Base-by-base conservation (phyloP, 2,113 vertebrate genomes). In the Menura novaehollandiae region DNA sequence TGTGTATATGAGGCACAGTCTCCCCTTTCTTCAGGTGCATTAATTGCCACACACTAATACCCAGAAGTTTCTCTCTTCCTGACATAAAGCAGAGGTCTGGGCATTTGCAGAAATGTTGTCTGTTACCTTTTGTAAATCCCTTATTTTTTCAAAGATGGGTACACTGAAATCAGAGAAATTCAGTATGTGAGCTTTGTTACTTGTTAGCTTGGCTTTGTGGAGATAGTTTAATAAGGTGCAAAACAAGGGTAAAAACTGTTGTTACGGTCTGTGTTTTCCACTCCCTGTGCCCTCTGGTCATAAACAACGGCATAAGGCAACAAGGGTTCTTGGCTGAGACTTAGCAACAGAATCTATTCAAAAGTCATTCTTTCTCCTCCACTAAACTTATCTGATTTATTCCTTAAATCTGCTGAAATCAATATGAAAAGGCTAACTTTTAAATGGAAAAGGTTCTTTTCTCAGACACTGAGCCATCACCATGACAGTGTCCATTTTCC, bases 401-500 rank as follows among this genome's bases (percentile, higher is more conserved):
- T 86, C 85, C 47, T 86, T 51, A 92, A 82, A 78, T 78, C n/a
- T 92, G 10, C 43, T 68, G 82, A 88, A 77, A 94, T 91, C 93
- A 71, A 94, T 91, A 78, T 60, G 39, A 94, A 91, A 71, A 81
- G 13, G 19, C 26, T 80, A 89, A 68, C 56, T 93, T 94, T 39
- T 58, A 95, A 86, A 53, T 46, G 21, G 82, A 75, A 73, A 85
- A 85, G 55, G 51, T 39, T 88, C 11, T 92, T 86, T 87, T 92
- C 87, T 92, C 83, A 87, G 76, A 35, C 32, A 53, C 44, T 5
- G n/a, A 96, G 88, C 85, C 73, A 92, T 96, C 93, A 91, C 92
- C 92, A 96, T 94, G 93, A 28, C 83, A 94, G 85, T 73, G 93
- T 91, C 90, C 91, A 95, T 96, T 95, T 94, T 87, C 93, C 60